Conservation (phyloP, 2,888 invertebrate species). For the Allacma fusca region DNA sequence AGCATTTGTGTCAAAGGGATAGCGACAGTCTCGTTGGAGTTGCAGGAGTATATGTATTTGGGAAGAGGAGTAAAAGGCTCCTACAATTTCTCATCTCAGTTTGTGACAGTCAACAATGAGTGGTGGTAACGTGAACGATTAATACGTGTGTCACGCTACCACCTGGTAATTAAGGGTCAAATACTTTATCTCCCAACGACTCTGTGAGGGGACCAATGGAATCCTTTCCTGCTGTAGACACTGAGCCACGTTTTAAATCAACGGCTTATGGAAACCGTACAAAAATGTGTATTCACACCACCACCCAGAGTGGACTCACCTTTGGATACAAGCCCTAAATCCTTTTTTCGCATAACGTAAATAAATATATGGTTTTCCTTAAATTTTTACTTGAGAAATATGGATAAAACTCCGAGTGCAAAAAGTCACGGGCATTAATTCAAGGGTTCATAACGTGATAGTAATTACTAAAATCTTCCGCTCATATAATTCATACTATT, state of each 20-base stretch:
- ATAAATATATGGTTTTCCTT: background rate
- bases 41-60: too few relatives aligned
- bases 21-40: too few relatives aligned
- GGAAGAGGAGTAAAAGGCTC: too few relatives aligned
- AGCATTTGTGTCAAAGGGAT: too few relatives aligned
- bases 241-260: constrained; percentile 7
- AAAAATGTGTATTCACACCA: constrained; percentile 3
- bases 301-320: constrained; percentile 7
- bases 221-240: background rate
- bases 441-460: background rate
- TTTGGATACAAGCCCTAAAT: background rate
- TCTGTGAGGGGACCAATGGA: background rate
- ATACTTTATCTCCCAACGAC: constrained; percentile 15
- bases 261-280: constrained; percentile 20
- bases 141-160: constrained; percentile 52
- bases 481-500: too few relatives aligned
- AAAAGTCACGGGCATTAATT: background rate
- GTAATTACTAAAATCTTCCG: too few relatives aligned
- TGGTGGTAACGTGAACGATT: constrained; percentile 41
- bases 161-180: constrained; percentile 48
- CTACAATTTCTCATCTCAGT: constrained; percentile 30
- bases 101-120: constrained; percentile 37
- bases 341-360: constrained; percentile 11
- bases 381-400: background rate
- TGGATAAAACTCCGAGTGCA: background rate